phyloP scores from a whole-genome alignment of 2,797 vertebrate genomes.

The Crossoptilon crossoptilon region DNA sequence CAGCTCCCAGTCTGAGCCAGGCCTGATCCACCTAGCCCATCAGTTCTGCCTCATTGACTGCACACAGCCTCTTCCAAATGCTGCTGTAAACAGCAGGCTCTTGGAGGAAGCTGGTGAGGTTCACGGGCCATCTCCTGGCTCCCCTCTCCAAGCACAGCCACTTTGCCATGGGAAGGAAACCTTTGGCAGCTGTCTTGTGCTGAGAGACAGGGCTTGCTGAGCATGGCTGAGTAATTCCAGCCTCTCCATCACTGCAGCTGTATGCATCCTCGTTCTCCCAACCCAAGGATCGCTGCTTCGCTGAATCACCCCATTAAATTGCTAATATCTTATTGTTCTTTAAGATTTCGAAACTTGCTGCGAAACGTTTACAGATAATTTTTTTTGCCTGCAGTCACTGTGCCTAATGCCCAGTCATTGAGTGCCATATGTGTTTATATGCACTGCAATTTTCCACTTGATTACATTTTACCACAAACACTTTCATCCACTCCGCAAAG shows the following conservation, averaged over 20 bases:
- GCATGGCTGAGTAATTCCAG: conserved; percentile 69
- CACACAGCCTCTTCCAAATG: conserved; percentile 21
- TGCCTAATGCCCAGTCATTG: conserved; percentile 82
- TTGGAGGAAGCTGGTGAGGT: conserved; percentile 38
- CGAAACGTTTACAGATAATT: conserved; percentile 81
- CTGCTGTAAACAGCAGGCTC: conserved; percentile 47
- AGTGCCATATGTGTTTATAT: conserved; percentile 84
- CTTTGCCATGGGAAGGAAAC: conserved; percentile 37
- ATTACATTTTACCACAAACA: conserved; percentile 83
- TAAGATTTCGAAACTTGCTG: conserved; percentile 82
- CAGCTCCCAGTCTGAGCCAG: conserved; percentile 41
- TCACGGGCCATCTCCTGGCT: conserved; percentile 30
- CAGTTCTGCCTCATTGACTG: conserved; percentile 52
- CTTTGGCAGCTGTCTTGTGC: conserved; percentile 63
- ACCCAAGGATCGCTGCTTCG: conserved; percentile 74
- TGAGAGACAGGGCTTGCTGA: conserved; percentile 66
- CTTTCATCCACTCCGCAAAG: conserved; percentile 78
- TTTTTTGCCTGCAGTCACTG: conserved; percentile 82
- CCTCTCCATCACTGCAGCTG: conserved; percentile 59
- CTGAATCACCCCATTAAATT: conserved; percentile 82
- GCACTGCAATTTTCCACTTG: conserved; percentile 84
- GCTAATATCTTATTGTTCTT: conserved; percentile 83
- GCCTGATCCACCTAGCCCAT: conserved; percentile 49
- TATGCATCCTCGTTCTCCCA: conserved; percentile 75
- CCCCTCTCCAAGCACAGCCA: conserved; percentile 38